Evolutionary conservation across 2,797 vertebrate species (phyloP), one percentile per base, ranked within the genome.

Genomic region (Alauda arvensis): DNA sequence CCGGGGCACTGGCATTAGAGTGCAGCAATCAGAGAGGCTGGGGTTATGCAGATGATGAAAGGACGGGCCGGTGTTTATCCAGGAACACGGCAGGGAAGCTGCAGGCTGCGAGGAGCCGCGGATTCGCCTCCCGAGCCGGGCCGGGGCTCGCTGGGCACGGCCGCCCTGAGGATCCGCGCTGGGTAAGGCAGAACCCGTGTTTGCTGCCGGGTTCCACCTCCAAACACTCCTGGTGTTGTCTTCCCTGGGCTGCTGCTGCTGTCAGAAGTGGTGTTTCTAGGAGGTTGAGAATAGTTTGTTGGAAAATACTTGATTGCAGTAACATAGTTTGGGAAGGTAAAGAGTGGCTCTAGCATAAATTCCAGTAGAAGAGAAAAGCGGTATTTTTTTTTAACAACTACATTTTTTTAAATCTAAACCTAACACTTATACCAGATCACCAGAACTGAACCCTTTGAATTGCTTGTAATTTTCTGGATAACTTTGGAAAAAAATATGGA

Each of bases 11-110:
- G 61, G 60, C n/a, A 10, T 72, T 89, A 8, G 29, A 69, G 82
- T 29, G 45, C 77, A 48, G 88, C 63, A 79, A 29, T 85, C 93
- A 69, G 18, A 59, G 62, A 42, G 83, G 39, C 85, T 68, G 84
- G 90, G 86, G 71, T 76, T 71, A 57, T 60, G 71, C 72, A 69
- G 85, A 60, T 85, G 65, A 83, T 78, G 93, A 87, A 55, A 61
- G 88, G 61, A 45, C 63, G 5, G 77, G 52, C 53, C 46, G 31
- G 7, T 70, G 66, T 91, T 91, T 57, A 26, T 66, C 68, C 85
- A 56, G 5, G 49, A 76, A 59, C 78, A 52, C 43, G 21, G 57
- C 52, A 53, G 57, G 34, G 84, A 33, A 72, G 52, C 4, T 33
- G 3, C 21, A 43, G 85, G 5, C 79, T 57, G 91, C 21, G 10